Percentiles rank a stretch among this genome's conserved stretches.
These are phyloP conservation scores for Drosophila demipolita DNA, from an alignment of 2,888 invertebrate genomes.

Conservation along the genomic window DNA sequence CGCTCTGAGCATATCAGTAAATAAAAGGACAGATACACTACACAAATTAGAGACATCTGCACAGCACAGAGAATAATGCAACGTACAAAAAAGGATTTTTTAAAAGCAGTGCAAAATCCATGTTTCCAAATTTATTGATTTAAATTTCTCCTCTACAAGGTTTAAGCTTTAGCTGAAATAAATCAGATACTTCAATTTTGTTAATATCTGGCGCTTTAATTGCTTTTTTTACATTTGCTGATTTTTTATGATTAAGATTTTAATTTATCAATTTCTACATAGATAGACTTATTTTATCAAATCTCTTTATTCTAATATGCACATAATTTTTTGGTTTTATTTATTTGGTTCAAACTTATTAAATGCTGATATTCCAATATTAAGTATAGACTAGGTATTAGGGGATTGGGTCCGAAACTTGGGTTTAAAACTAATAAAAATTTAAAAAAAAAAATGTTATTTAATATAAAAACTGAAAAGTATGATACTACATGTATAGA, in stretches of 20 bases:
- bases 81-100: neutral
- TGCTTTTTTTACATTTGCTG: too few relatives aligned
- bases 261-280: neutral
- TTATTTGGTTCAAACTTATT: too few relatives aligned
- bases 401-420: neutral
- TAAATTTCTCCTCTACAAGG: neutral
- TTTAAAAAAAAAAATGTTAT: neutral
- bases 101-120: neutral
- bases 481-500: neutral
- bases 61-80: neutral
- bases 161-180: neutral
- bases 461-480: neutral
- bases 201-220: neutral
- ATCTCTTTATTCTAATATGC: neutral
- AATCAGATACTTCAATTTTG: neutral
- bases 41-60: constrained; percentile 1
- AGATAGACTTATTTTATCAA: neutral
- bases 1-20: constrained; percentile 29
- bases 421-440: neutral
- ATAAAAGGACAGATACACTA: constrained; percentile 27
- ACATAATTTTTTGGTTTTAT: neutral
- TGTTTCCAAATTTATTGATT: neutral
- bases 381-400: neutral
- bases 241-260: neutral
- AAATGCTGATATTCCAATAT: neutral